phyloP scores from a whole-genome alignment of 1,140 invertebrate genomes.

The Pseudomyrmex concolor region DNA sequence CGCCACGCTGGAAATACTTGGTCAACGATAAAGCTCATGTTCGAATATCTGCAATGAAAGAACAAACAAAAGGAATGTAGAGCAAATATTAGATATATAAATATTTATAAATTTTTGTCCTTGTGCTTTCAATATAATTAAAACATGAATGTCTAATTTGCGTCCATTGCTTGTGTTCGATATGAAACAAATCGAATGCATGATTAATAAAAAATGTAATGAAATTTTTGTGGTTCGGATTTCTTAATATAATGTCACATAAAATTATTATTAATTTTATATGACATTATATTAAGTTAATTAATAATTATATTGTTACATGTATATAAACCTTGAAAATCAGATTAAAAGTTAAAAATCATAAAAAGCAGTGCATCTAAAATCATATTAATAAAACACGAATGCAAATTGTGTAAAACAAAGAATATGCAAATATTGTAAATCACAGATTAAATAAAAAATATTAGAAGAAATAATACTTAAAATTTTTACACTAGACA shows the following conservation, averaged over 20 bases:
- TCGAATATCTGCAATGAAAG: conserved; percentile 91
- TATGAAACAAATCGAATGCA: conserved; percentile 20
- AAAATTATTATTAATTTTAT: background rate
- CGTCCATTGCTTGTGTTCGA: background rate
- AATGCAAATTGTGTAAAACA: background rate
- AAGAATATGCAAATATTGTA: too few relatives aligned
- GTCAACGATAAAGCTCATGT: conserved; percentile 96
- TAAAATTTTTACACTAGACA: too few relatives aligned
- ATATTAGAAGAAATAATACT: too few relatives aligned
- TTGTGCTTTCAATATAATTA: conserved; percentile 12
- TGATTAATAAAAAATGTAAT: background rate
- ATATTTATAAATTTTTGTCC: too few relatives aligned
- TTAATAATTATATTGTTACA: background rate
- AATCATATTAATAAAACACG: conserved; percentile 6
- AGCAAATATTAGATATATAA: background rate
- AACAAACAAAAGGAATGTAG: conserved; percentile 16
- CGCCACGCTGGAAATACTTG: conserved; percentile 94
- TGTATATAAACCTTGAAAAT: background rate
- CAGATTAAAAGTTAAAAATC: conserved; percentile 12
- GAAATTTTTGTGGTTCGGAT: background rate
- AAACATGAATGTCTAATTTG: conserved; percentile 38
- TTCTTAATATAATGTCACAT: background rate
- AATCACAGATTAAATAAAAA: too few relatives aligned
- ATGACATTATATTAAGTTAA: too few relatives aligned
- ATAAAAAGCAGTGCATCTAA: background rate